Evolutionary conservation across 1,140 invertebrate species (phyloP).

Genomic region (Stratiolaelaps scimitus): DNA sequence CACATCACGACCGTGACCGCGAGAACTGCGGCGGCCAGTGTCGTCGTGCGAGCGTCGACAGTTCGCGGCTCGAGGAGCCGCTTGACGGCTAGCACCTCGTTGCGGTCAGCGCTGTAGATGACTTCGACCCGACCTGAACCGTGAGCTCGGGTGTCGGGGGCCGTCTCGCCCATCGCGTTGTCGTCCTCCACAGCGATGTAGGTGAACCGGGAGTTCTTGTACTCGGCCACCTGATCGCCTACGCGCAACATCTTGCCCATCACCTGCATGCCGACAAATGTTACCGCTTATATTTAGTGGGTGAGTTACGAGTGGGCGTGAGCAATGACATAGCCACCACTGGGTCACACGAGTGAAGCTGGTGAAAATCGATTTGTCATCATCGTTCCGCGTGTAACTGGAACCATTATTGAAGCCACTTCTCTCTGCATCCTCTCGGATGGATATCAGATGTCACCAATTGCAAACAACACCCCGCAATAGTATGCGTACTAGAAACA

Average conservation of each 20-base stretch:
- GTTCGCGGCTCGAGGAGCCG: conserved; percentile 19
- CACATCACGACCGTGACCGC: conserved; percentile 8
- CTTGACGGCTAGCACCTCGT: conserved; percentile 20
- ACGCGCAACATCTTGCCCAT: conserved; percentile 5
- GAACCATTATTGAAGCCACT: no score
- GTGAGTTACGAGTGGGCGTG: no score
- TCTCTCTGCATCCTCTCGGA: no score
- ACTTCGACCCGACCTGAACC: conserved; percentile 7
- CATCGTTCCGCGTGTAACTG: no score
- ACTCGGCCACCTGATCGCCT: neutral
- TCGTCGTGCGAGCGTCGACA: conserved; percentile 17
- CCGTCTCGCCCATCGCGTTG: neutral
- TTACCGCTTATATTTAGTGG: no score
- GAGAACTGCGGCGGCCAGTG: conserved; percentile 6
- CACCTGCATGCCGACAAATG: conserved; percentile 2
- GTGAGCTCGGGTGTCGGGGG: neutral
- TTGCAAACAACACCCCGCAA: no score
- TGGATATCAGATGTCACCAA: no score
- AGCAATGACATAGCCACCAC: no score
- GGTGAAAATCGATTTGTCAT: no score
- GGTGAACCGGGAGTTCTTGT: conserved; percentile 14
- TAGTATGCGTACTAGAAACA: no score
- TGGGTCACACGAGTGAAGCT: no score
- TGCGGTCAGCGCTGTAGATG: conserved; percentile 19
- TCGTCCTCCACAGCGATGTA: conserved; percentile 1